Conservation (phyloP, 2,888 invertebrate genomes). For the Heteropelma amictum region DNA sequence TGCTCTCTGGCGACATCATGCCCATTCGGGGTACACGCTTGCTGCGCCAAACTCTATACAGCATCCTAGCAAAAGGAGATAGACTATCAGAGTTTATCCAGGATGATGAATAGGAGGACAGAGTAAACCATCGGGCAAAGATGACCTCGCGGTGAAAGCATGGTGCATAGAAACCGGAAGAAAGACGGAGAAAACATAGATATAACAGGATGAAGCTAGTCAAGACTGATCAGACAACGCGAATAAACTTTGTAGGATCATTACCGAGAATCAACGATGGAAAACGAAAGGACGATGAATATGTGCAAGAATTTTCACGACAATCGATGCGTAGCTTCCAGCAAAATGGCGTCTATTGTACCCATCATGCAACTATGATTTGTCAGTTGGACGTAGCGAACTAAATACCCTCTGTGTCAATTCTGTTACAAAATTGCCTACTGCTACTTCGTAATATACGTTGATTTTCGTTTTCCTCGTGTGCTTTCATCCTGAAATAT, state of each 20-base stretch:
- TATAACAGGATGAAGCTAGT: neutral
- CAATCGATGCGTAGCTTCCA: too few species aligned
- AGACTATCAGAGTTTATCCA: conserved; percentile 19
- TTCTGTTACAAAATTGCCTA: too few species aligned
- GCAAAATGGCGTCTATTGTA: too few species aligned
- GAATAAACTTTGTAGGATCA: conserved; percentile 24
- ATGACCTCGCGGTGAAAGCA: neutral
- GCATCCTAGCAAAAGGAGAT: neutral
- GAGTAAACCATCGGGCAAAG: conserved; percentile 40
- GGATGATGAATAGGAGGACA: conserved; percentile 33
- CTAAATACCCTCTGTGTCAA: too few species aligned
- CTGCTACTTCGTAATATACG: too few species aligned
- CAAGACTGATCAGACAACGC: conserved; percentile 10
- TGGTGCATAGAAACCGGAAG: neutral
- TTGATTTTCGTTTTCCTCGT: too few species aligned
- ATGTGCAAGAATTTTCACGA: too few species aligned
- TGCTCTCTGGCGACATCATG: conserved; percentile 44
- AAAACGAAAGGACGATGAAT: too few species aligned
- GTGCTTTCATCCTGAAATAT: too few species aligned
- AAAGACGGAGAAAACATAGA: neutral
- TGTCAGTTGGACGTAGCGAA: too few species aligned
- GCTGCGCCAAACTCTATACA: conserved; percentile 30
- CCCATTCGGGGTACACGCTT: conserved; percentile 51
- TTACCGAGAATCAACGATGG: neutral
- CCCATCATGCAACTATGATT: too few species aligned